Evolutionary conservation across 2,113 vertebrate genomes (phyloP).

Genomic region (cattle (Bos taurus)): ARS-UCD2.0 NC_037338.1:54487501-54488000

Average conservation of each 20-base stretch:
- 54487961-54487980: no score
- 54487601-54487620: background rate
- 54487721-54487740: background rate
- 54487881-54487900: no score
- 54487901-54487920: no score
- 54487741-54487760: background rate
- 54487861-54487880: no score
- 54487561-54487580: background rate
- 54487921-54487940: no score
- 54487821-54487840: background rate
- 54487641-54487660: background rate
- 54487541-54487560: background rate
- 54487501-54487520: background rate
- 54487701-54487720: accelerated
- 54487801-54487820: background rate
- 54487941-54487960: no score
- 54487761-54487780: background rate
- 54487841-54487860: no score
- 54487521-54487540: background rate
- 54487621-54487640: background rate
- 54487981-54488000: no score
- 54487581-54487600: background rate
- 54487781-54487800: background rate
- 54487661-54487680: background rate
- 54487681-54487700: no score